Conservation (phyloP, 2,888 invertebrate genomes). For the Laothoe populi region DNA sequence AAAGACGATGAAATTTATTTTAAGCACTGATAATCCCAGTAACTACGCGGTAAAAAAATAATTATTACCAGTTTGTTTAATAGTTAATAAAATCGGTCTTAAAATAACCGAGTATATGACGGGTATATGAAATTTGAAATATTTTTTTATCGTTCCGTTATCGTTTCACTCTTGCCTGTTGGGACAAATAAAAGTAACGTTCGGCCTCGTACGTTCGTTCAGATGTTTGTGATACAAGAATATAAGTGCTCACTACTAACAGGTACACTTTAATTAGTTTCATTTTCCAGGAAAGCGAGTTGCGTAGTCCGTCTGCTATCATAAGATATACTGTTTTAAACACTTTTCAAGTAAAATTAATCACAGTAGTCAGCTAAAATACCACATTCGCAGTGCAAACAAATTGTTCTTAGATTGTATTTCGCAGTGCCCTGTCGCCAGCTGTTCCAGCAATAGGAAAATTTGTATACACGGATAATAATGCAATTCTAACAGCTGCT, state of each 20-base stretch:
- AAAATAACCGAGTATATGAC: neutral
- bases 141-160: neutral
- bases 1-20: too few relatives aligned
- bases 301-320: constrained; percentile 18
- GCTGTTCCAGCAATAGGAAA: neutral
- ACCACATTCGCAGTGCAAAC: constrained; percentile 19
- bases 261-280: constrained; percentile 1
- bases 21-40: too few relatives aligned
- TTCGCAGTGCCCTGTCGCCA: constrained; percentile 12
- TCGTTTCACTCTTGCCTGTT: neutral
- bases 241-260: neutral
- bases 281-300: constrained; percentile 1
- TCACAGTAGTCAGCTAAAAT: constrained; percentile 17
- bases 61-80: too few relatives aligned
- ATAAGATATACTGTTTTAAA: constrained; percentile 22
- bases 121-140: neutral
- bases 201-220: constrained; percentile 1
- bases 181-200: neutral
- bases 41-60: too few relatives aligned
- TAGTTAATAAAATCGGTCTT: too few relatives aligned
- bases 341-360: constrained; percentile 13
- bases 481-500: neutral
- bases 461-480: neutral
- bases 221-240: neutral
- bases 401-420: constrained; percentile 4